phyloP scores from a whole-genome alignment of 2,888 invertebrate genomes.

The Callosobruchus maculatus region DNA sequence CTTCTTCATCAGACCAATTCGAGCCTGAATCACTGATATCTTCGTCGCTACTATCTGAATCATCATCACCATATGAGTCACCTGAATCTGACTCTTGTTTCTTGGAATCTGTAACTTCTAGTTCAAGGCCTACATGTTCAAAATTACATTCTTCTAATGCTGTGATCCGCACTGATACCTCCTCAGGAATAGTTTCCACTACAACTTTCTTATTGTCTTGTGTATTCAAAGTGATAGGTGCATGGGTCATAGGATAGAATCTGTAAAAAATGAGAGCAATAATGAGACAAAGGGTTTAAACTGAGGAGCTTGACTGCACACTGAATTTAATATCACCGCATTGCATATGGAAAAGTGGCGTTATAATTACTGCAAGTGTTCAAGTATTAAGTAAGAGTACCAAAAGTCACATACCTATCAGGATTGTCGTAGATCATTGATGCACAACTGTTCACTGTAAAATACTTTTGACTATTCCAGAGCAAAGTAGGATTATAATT shows the following conservation, averaged over 20 bases:
- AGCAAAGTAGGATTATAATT: conserved; percentile 29
- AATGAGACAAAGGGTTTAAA: too few relatives aligned
- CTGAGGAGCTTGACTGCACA: too few relatives aligned
- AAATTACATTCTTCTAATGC: conserved; percentile 6
- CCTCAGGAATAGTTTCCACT: conserved; percentile 16
- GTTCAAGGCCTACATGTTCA: background rate
- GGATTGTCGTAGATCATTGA: conserved; percentile 32
- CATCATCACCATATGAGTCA: background rate
- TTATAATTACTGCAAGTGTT: too few relatives aligned
- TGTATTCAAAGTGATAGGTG: conserved; percentile 35
- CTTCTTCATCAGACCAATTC: background rate
- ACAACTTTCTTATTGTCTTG: conserved; percentile 16
- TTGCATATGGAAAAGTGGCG: too few relatives aligned
- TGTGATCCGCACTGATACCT: conserved; percentile 7
- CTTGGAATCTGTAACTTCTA: background rate
- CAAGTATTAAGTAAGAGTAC: too few relatives aligned
- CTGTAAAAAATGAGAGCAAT: background rate
- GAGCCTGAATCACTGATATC: background rate
- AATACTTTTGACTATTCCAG: conserved; percentile 36
- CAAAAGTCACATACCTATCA: conserved; percentile 23
- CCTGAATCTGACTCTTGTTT: background rate
- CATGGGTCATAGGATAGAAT: conserved; percentile 42
- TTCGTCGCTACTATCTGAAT: background rate
- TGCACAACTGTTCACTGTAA: conserved; percentile 38
- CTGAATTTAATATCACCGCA: too few relatives aligned